Conservation (phyloP, 2,113 vertebrate species). For the Scatophagus argus region DNA sequence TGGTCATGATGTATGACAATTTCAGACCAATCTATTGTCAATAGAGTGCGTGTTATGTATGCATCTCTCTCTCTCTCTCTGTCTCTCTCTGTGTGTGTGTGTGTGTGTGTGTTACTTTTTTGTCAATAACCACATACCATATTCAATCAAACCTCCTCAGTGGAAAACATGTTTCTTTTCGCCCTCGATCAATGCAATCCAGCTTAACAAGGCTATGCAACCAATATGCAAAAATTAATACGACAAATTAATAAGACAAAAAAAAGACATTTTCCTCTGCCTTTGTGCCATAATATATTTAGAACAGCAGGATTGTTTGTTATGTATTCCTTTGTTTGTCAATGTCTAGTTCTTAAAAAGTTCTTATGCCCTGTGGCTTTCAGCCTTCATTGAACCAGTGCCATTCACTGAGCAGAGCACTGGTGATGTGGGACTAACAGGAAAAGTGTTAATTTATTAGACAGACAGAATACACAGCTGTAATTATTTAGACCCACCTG, state of each 20-base stretch:
- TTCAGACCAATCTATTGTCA: constrained; percentile 44
- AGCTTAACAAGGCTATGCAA: constrained; percentile 50
- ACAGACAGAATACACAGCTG: not conserved
- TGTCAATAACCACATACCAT: constrained; percentile 56
- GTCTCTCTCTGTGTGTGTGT: not conserved
- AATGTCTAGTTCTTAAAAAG: not conserved
- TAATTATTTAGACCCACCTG: not conserved
- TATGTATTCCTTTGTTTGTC: constrained; percentile 17
- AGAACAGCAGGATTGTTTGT: constrained; percentile 26
- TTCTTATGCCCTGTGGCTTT: not conserved
- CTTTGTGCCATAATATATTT: constrained; percentile 41
- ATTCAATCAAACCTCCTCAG: constrained; percentile 67
- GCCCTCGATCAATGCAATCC: constrained; percentile 42
- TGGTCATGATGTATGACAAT: constrained; percentile 61
- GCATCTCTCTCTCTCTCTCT: not conserved
- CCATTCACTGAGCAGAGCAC: not conserved
- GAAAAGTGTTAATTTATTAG: constrained; percentile 7
- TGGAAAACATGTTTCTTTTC: constrained; percentile 49
- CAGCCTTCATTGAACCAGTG: not conserved
- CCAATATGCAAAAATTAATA: constrained; percentile 27
- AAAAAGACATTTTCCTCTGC: constrained; percentile 28
- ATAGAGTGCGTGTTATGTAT: constrained; percentile 33
- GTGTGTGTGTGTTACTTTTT: not conserved
- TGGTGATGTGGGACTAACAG: not conserved
- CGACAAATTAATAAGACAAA: constrained; percentile 7